Conservation (phyloP, 2,888 invertebrate genomes). For the Lamproptera curius region DNA sequence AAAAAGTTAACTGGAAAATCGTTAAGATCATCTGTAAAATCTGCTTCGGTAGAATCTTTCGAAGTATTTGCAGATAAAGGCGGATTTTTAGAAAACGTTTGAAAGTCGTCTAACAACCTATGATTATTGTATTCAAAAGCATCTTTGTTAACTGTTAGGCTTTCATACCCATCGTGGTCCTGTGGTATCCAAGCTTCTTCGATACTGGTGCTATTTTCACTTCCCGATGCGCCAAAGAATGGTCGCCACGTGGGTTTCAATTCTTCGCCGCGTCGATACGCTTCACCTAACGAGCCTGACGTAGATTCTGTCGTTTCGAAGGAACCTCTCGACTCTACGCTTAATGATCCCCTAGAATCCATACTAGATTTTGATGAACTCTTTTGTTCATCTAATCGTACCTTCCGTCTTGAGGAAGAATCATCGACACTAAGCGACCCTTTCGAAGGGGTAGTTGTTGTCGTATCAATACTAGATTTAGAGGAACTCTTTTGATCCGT, state of each 20-base stretch:
- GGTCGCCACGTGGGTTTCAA: constrained; percentile 89
- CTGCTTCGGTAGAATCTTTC: constrained; percentile 79
- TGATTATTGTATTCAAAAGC: constrained; percentile 67
- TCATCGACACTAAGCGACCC: constrained; percentile 74
- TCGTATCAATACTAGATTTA: constrained; percentile 78
- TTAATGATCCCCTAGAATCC: constrained; percentile 80
- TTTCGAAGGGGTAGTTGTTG: constrained; percentile 69
- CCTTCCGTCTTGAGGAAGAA: constrained; percentile 64
- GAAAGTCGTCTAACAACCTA: constrained; percentile 67
- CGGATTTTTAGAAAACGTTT: constrained; percentile 70
- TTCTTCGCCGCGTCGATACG: constrained; percentile 83
- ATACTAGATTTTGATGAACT: constrained; percentile 81
- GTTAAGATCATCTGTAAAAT: constrained; percentile 86
- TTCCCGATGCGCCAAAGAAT: constrained; percentile 86
- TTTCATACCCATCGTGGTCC: constrained; percentile 82
- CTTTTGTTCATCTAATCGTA: constrained; percentile 70
- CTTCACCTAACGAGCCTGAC: constrained; percentile 85
- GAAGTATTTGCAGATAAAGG: constrained; percentile 69
- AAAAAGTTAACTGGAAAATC: constrained; percentile 87
- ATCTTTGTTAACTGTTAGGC: constrained; percentile 68
- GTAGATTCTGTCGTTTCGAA: constrained; percentile 86
- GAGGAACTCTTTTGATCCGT: constrained; percentile 74
- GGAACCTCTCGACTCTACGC: constrained; percentile 84
- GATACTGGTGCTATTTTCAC: constrained; percentile 90
- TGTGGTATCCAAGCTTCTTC: constrained; percentile 91